Conservation (phyloP, 2,888 invertebrate species). For the Rhamnusium bicolor region DNA sequence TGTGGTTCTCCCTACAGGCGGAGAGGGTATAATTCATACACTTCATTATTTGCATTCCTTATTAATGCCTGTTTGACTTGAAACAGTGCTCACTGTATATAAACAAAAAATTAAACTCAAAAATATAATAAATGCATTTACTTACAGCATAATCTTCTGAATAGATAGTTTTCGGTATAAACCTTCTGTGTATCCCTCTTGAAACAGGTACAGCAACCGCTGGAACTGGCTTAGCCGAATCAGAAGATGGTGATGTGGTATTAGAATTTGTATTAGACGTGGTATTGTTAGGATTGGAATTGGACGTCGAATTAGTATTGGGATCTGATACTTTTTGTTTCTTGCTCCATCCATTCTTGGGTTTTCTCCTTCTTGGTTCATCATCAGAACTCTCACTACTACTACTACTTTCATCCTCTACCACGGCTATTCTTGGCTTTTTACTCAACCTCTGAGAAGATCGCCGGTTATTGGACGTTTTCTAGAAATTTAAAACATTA, state of each 20-base stretch:
- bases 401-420: conserved; percentile 53
- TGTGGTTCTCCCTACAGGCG: no score
- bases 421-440: conserved; percentile 59
- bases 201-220: conserved; percentile 32
- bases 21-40: no score
- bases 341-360: conserved; percentile 46
- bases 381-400: conserved; percentile 44
- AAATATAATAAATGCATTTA: not conserved
- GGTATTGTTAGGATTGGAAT: conserved; percentile 23
- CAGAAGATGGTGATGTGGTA: conserved; percentile 33
- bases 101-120: no score
- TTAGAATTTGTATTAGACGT: conserved; percentile 31
- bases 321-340: conserved; percentile 28
- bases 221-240: conserved; percentile 38
- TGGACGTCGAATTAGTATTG: conserved; percentile 20
- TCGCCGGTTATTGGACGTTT: conserved; percentile 59
- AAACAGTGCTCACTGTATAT: no score
- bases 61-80: no score
- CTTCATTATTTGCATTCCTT: no score
- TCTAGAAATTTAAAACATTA: conserved; percentile 46
- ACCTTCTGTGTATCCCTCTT: conserved; percentile 51
- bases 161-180: conserved; percentile 57
- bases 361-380: conserved; percentile 48
- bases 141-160: conserved; percentile 59
- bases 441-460: conserved; percentile 62